phyloP scores from a whole-genome alignment of 1,140 invertebrate species.

The fruit fly (Drosophila melanogaster) region DNA sequence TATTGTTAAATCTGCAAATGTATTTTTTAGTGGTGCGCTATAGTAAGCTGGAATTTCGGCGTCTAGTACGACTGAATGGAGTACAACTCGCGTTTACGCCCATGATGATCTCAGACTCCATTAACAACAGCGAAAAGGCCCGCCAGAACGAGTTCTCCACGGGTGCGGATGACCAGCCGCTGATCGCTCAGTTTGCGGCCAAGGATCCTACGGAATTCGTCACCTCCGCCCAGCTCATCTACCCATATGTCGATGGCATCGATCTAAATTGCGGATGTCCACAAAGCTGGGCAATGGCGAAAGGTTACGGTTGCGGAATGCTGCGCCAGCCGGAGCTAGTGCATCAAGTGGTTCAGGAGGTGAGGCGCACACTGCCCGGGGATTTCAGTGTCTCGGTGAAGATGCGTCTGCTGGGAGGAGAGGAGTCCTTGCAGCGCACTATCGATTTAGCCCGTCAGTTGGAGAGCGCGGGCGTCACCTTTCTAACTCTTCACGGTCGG shows the following conservation, averaged over 20 bases:
- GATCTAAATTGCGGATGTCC: slow-evolving; percentile 99
- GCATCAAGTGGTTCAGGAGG: slow-evolving; percentile 91
- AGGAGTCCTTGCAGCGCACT: slow-evolving; percentile 78
- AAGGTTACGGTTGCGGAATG: slow-evolving; percentile 95
- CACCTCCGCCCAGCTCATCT: slow-evolving; percentile 92
- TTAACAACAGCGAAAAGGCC: slow-evolving; percentile 94
- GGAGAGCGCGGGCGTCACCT: slow-evolving; percentile 94
- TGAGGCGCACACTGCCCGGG: slow-evolving; percentile 89
- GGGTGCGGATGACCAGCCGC: slow-evolving; percentile 90
- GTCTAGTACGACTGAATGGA: slow-evolving; percentile 87
- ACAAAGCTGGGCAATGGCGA: slow-evolving; percentile 96
- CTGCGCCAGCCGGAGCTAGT: slow-evolving; percentile 93
- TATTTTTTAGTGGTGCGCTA: slow-evolving; percentile 91
- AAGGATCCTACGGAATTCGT: slow-evolving; percentile 93
- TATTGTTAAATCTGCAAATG: neutral
- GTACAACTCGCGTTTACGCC: slow-evolving; percentile 97
- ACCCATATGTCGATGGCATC: slow-evolving; percentile 92
- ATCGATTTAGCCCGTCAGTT: slow-evolving; percentile 89
- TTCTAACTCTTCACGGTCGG: slow-evolving; percentile 95
- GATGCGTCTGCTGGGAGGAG: slow-evolving; percentile 90
- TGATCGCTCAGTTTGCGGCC: slow-evolving; percentile 98
- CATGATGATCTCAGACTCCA: slow-evolving; percentile 98
- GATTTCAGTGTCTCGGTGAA: slow-evolving; percentile 96
- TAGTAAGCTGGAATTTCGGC: slow-evolving; percentile 89
- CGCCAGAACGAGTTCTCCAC: slow-evolving; percentile 95